Evolutionary conservation across 2,113 vertebrate species (phyloP), one percentile per base, ranked within the genome.

Genomic region (Ochotona curzoniae): DNA sequence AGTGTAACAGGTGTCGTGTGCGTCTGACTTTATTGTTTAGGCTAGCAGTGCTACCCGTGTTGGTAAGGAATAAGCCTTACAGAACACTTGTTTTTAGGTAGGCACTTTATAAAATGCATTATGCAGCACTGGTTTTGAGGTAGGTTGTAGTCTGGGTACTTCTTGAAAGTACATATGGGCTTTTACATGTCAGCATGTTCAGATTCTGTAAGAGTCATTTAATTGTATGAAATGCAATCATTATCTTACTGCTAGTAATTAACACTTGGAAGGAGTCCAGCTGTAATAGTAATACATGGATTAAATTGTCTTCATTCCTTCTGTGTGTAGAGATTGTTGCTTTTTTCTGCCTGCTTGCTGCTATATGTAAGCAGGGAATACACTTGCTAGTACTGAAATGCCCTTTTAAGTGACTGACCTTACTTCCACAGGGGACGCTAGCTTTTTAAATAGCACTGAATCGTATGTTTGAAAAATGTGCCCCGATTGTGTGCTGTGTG

Each of bases 181-280:
- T 88, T 95, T 21, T 0, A 80, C 69, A 70, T 91, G 83, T 47
- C 61, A 95, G 57, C 83, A 79, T 96, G 49, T 75, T 96, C 91
- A 74, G 67, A 89, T 94, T 96, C 78, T 96, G 88, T 81, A 89
- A 96, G 94, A 96, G 94, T 86, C 92, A 93, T 96, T 98, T 97
- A 97, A 96, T 96, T 97, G 93, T 98, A n/a, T 98, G 97, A 98
- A 98, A 96, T 97, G 95, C 98, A 96, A 97, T 98, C 91, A 96
- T 96, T 97, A 95, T 98, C 98, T 98, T 97, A 95, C 97, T 98
- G 96, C 97, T 97, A 97, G 85, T 94, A 96, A 95, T 98, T 95
- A 35, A 44, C 2, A 96, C 93, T 97, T 97, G 97, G 95, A 94
- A 44, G 97, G 96, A 97, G 97, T 96, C n/a, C 95, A 97, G 0